Conservation (phyloP, 2,888 invertebrate species). For the Arge pagana region DNA sequence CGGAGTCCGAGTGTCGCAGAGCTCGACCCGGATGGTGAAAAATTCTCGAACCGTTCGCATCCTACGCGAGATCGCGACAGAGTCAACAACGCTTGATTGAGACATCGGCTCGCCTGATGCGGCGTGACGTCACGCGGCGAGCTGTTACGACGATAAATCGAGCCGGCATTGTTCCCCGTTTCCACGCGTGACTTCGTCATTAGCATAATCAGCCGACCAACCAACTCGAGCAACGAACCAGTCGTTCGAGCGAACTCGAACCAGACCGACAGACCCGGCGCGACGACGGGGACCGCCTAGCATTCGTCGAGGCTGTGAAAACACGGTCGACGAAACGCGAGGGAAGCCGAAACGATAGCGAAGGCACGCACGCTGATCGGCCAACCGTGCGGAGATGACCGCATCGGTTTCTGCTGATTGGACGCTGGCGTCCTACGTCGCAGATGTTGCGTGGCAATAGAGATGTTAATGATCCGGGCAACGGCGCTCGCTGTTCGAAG, state of each 20-base stretch:
- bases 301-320: constrained; percentile 11
- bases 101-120: constrained; percentile 37
- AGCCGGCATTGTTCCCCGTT: constrained; percentile 41
- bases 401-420: constrained; percentile 1
- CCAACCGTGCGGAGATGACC: constrained; percentile 18
- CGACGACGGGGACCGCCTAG: constrained; percentile 18
- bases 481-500: too few species aligned
- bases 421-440: too few species aligned
- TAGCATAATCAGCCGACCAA: constrained; percentile 47
- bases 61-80: too few species aligned
- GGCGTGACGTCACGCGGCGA: constrained; percentile 45
- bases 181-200: constrained; percentile 34
- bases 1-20: too few species aligned
- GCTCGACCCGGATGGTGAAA: too few species aligned
- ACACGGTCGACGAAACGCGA: constrained; percentile 8
- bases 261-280: constrained; percentile 31
- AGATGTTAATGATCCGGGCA: too few species aligned
- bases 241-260: too few species aligned
- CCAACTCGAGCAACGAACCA: constrained; percentile 26
- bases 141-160: constrained; percentile 50
- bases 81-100: too few species aligned
- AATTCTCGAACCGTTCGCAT: too few species aligned
- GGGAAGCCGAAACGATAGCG: constrained; percentile 28
- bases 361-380: constrained; percentile 24
- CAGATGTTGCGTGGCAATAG: too few species aligned